Conservation (phyloP, 2,797 vertebrate species). For the Brachyrhaphis roseni region DNA sequence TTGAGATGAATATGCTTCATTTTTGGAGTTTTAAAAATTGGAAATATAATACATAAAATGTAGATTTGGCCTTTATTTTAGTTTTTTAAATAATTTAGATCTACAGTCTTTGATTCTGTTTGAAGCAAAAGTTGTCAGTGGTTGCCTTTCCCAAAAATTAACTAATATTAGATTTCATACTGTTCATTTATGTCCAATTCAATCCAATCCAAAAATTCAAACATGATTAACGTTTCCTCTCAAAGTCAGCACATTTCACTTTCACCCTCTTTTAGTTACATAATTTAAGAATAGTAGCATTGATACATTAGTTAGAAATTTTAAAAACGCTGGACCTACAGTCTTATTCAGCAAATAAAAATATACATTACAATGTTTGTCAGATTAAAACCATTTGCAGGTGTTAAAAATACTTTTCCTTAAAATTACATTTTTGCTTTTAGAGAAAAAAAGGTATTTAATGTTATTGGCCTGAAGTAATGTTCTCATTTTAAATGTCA, state of each 20-base stretch:
- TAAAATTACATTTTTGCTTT: too few relatives aligned
- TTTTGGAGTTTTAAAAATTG: background rate
- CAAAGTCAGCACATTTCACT: background rate
- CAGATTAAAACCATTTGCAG: too few relatives aligned
- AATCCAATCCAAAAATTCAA: background rate
- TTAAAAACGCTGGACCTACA: background rate
- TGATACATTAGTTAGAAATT: background rate
- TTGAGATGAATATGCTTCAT: background rate
- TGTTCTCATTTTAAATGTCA: too few relatives aligned
- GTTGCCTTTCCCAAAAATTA: background rate
- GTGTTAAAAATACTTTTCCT: too few relatives aligned
- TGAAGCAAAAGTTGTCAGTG: background rate
- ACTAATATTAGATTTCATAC: background rate
- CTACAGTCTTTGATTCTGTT: background rate
- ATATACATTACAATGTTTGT: too few relatives aligned
- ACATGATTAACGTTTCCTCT: background rate
- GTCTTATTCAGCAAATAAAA: too few relatives aligned
- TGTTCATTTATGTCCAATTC: background rate
- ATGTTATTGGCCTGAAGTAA: too few relatives aligned
- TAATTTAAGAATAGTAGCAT: background rate
- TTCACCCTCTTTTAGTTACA: background rate
- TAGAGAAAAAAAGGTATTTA: too few relatives aligned
- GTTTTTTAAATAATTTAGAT: background rate
- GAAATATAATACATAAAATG: background rate
- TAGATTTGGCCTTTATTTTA: background rate